Conservation (phyloP, 2,888 invertebrate genomes). For the Atethmia centrago region DNA sequence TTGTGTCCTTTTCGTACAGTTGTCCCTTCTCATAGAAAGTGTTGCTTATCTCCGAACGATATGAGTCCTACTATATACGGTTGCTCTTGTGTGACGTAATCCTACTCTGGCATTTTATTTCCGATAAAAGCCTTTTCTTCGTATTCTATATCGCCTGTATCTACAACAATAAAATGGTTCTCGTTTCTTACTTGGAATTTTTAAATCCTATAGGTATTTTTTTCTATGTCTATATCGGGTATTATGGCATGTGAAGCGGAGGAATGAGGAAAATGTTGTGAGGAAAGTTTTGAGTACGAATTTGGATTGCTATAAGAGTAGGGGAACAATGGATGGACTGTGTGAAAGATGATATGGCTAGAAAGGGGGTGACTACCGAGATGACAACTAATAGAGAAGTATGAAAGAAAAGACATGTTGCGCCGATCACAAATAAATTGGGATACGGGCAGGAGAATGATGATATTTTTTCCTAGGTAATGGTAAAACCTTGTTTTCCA, state of each 20-base stretch:
- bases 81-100: constrained; percentile 44
- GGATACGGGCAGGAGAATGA: background rate
- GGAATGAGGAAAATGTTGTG: too few relatives aligned
- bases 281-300: too few relatives aligned
- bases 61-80: constrained; percentile 42
- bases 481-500: background rate
- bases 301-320: too few relatives aligned
- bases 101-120: constrained; percentile 44
- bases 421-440: background rate
- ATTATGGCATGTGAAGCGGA: background rate
- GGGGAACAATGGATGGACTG: too few relatives aligned
- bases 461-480: background rate
- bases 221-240: too few relatives aligned
- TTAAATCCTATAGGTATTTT: constrained; percentile 11
- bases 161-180: constrained; percentile 14
- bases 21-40: constrained; percentile 47
- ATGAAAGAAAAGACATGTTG: too few relatives aligned
- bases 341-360: too few relatives aligned
- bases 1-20: constrained; percentile 31
- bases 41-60: constrained; percentile 44
- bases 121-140: constrained; percentile 52
- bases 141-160: constrained; percentile 30
- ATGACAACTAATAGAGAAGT: too few relatives aligned
- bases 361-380: too few relatives aligned
- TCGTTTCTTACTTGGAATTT: constrained; percentile 14